Percentiles rank a stretch among this genome's conserved stretches.
These are phyloP conservation scores for Chironex yamaguchii DNA, from an alignment of 30 jellyfish, hydroid and myxozoan genomes.

Conservation along the genomic window DNA sequence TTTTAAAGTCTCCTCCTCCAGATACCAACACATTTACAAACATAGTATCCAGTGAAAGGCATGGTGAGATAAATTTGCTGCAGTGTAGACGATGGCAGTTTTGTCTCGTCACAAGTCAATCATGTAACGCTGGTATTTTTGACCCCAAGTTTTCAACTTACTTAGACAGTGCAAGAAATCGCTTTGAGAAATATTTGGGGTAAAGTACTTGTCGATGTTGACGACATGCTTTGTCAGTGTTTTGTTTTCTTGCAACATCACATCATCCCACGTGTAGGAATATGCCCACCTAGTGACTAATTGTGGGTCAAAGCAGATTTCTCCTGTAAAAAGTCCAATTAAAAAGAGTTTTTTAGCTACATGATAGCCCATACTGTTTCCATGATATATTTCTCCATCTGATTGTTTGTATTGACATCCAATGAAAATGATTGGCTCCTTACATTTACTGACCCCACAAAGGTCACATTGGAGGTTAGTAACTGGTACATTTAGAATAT, in stretches of 20 bases:
- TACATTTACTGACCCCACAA: background rate
- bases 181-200: background rate
- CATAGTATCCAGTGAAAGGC: no score
- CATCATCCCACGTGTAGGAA: background rate
- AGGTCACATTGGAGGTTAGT: no score
- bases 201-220: background rate
- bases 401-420: conserved; percentile 51
- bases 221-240: background rate
- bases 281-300: conserved; percentile 46
- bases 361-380: conserved; percentile 62
- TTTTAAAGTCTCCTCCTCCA: no score
- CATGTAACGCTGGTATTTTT: background rate
- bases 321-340: conserved; percentile 35
- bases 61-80: no score
- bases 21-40: no score
- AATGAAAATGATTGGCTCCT: conserved; percentile 35
- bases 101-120: background rate
- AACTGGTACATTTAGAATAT: background rate
- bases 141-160: background rate
- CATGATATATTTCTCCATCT: conserved; percentile 60
- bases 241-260: background rate
- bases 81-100: no score
- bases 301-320: conserved; percentile 68
- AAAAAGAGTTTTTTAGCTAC: conserved; percentile 9
- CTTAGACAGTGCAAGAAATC: background rate